These are phyloP conservation scores for Drosophila paucipuncta DNA, from an alignment of 2,888 invertebrate species.

Conservation along the genomic window DNA sequence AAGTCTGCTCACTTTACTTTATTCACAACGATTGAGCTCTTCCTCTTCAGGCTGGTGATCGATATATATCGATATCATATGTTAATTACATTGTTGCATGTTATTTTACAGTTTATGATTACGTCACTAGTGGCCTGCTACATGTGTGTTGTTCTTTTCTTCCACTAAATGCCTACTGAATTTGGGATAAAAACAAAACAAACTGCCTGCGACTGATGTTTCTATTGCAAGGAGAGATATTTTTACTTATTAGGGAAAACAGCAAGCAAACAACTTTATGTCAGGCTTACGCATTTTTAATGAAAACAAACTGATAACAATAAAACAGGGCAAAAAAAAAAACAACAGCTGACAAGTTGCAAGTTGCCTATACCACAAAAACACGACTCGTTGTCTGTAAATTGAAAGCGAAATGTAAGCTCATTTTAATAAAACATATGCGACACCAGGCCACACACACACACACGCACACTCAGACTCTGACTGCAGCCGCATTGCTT, in stretches of 20 bases:
- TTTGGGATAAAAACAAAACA: background rate
- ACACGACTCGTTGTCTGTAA: slow-evolving; percentile 64
- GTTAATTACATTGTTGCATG: background rate
- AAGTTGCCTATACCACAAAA: slow-evolving; percentile 34
- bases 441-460: slow-evolving; percentile 39
- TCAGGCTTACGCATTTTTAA: slow-evolving; percentile 63
- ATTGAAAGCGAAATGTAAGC: slow-evolving; percentile 78
- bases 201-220: background rate
- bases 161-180: background rate
- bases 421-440: slow-evolving; percentile 80
- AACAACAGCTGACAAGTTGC: slow-evolving; percentile 34
- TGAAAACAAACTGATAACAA: slow-evolving; percentile 48
- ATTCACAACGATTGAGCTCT: background rate
- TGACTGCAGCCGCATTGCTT: slow-evolving; percentile 56
- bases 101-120: no score
- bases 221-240: background rate
- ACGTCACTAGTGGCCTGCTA: background rate
- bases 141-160: background rate
- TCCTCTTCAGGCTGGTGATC: background rate
- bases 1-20: background rate
- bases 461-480: background rate
- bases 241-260: slow-evolving; percentile 8
- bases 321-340: slow-evolving; percentile 31
- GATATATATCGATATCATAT: background rate
- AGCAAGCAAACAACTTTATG: slow-evolving; percentile 24